Conservation (phyloP, 2,113 vertebrate genomes). For the Osmerus mordax region DNA sequence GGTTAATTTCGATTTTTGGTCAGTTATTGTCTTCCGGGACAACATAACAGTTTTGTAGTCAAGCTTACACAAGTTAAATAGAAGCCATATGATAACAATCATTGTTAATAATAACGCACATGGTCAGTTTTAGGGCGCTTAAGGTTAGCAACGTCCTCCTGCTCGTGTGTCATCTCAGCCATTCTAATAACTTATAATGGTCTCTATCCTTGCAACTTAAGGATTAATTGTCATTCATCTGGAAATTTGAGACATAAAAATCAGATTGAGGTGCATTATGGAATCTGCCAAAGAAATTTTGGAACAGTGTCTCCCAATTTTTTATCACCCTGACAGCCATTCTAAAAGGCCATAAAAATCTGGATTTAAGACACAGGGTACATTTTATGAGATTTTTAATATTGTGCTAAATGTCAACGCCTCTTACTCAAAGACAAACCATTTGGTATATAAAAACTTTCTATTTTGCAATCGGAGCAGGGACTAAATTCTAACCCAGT, state of each 20-base stretch:
- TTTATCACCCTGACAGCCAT: slow-evolving; percentile 28
- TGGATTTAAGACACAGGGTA: slow-evolving; percentile 34
- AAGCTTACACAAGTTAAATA: background rate
- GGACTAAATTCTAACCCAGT: background rate
- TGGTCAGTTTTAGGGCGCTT: too few relatives aligned
- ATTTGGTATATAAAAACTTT: slow-evolving; percentile 36
- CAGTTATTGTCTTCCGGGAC: too few relatives aligned
- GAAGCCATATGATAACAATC: too few relatives aligned
- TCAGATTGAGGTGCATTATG: slow-evolving; percentile 6
- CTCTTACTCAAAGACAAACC: slow-evolving; percentile 44
- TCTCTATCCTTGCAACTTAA: too few relatives aligned
- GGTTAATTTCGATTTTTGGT: background rate
- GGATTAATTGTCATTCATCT: background rate
- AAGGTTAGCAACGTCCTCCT: too few relatives aligned
- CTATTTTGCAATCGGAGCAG: slow-evolving; percentile 8
- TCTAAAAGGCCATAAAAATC: slow-evolving; percentile 26
- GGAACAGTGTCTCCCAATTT: slow-evolving; percentile 15
- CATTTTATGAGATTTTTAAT: slow-evolving; percentile 47
- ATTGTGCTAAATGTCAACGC: slow-evolving; percentile 47
- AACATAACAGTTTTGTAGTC: background rate
- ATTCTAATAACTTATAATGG: too few relatives aligned
- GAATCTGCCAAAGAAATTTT: slow-evolving; percentile 22
- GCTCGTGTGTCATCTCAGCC: too few relatives aligned
- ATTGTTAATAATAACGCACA: too few relatives aligned
- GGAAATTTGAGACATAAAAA: slow-evolving; percentile 4